Percentiles rank a stretch among this genome's conserved stretches.
These are phyloP conservation scores for Tenualosa thibaudeaui DNA, from an alignment of 2,797 vertebrate species.

Conservation along the genomic window DNA sequence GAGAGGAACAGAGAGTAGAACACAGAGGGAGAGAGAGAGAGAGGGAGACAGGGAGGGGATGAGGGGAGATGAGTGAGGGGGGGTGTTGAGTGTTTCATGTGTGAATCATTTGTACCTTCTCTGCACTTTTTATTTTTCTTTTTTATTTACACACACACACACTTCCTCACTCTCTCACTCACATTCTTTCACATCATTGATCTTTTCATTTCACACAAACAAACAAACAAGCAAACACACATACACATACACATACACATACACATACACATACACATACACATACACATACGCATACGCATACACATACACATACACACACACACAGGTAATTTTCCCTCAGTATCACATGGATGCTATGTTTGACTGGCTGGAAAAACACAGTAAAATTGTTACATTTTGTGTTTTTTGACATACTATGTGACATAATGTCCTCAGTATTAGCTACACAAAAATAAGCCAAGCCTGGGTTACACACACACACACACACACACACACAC, in stretches of 20 bases:
- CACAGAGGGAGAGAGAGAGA: background rate
- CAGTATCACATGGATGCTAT: too few relatives aligned
- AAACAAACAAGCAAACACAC: too few relatives aligned
- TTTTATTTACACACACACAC: background rate
- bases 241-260: background rate
- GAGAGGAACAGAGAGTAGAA: conserved; percentile 42
- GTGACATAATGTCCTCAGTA: too few relatives aligned
- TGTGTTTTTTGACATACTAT: too few relatives aligned
- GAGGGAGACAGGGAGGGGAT: background rate
- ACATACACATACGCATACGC: background rate
- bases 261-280: background rate
- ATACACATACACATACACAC: background rate
- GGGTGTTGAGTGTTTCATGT: background rate
- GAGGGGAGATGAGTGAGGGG: background rate
- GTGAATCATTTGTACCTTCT: background rate
- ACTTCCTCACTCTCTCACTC: background rate
- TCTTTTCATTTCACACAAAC: background rate
- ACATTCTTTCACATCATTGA: background rate
- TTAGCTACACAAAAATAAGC: too few relatives aligned
- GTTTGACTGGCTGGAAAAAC: too few relatives aligned
- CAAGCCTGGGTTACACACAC: background rate
- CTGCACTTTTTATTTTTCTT: background rate
- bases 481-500: background rate
- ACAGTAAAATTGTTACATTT: too few relatives aligned
- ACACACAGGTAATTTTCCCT: background rate